These are phyloP conservation scores for Crambe crambe DNA, from an alignment of 37 sponge, comb jelly and placozoan species.

Conservation along the genomic window DNA sequence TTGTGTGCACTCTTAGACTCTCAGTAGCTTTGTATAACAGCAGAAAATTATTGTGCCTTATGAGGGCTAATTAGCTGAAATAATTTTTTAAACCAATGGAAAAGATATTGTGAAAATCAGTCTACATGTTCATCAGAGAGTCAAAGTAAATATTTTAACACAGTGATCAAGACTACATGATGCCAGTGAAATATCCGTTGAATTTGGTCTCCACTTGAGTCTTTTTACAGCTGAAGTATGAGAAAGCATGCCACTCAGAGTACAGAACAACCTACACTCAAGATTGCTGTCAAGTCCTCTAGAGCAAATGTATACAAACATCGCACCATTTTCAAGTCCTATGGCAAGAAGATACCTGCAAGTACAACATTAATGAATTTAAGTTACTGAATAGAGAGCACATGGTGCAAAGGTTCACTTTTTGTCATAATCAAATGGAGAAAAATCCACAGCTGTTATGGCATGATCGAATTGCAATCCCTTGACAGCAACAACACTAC, in stretches of 20 bases:
- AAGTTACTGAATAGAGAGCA: background rate
- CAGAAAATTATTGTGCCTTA: no score
- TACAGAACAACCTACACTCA: background rate
- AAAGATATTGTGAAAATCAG: no score
- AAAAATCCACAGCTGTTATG: constrained; percentile 81
- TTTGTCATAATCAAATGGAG: constrained; percentile 28
- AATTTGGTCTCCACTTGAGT: constrained; percentile 69
- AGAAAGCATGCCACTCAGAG: constrained; percentile 3
- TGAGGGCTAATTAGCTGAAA: no score
- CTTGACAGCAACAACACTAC: constrained; percentile 25
- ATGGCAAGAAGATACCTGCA: constrained; percentile 63
- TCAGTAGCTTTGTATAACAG: no score
- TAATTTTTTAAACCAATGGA: no score
- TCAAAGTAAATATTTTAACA: constrained; percentile 38
- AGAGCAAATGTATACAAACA: constrained; percentile 30
- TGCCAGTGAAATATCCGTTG: background rate
- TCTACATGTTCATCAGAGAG: background rate
- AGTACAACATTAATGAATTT: background rate
- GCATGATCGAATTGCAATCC: constrained; percentile 45
- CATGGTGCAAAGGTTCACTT: no score
- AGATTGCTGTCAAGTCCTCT: background rate
- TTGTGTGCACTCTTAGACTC: no score
- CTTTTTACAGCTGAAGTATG: constrained; percentile 65
- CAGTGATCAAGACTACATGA: constrained; percentile 51
- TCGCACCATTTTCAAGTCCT: constrained; percentile 67